Percentiles rank a stretch among this genome's conserved stretches.
These are phyloP conservation scores for Trachelus troglodyta DNA, from an alignment of 2,888 invertebrate species.

Conservation along the genomic window DNA sequence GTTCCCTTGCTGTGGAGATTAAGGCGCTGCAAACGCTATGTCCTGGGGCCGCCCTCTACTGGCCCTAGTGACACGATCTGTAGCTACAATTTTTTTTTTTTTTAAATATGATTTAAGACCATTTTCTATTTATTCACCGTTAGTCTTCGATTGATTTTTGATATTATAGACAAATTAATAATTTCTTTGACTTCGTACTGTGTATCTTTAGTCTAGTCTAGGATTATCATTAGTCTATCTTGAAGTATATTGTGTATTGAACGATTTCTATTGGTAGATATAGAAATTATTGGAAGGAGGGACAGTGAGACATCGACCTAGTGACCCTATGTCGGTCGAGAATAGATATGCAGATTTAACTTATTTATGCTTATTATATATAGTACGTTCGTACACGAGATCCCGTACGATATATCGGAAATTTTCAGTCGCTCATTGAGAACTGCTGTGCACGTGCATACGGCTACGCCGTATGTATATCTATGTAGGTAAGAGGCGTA, in stretches of 20 bases:
- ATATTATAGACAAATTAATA: neutral
- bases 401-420: neutral
- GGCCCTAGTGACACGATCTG: constrained; percentile 30
- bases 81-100: constrained; percentile 29
- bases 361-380: neutral
- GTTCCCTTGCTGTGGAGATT: constrained; percentile 44
- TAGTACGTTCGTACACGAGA: neutral
- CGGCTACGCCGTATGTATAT: neutral
- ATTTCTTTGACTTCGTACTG: neutral
- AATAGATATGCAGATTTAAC: neutral
- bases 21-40: constrained; percentile 40
- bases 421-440: neutral
- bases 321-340: neutral
- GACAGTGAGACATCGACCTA: neutral
- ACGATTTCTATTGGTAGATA: neutral
- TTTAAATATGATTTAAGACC: neutral
- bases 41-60: constrained; percentile 25
- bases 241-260: neutral
- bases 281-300: neutral
- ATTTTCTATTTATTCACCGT: neutral
- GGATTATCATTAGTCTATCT: neutral
- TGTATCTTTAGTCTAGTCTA: too few relatives aligned
- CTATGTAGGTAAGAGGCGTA: neutral
- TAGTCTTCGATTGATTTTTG: neutral
- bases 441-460: neutral